Evolutionary conservation across 2,888 invertebrate species (phyloP), one percentile per base, ranked within the genome.

Genomic region (Euplagia quadripunctaria): DNA sequence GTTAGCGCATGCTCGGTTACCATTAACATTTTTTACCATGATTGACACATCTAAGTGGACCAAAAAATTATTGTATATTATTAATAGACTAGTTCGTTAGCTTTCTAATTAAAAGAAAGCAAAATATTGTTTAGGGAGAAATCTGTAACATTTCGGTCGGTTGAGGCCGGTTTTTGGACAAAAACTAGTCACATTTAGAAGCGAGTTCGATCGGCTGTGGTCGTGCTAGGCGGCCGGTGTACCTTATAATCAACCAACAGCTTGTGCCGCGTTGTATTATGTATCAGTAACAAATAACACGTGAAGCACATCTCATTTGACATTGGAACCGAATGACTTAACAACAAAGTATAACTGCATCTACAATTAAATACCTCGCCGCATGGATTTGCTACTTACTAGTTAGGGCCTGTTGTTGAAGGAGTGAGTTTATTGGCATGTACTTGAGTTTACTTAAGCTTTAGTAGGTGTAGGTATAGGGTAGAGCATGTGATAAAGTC

Each of bases 81-180:
- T 41, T 17, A 65, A 66, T 20, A 17, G 11, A 66, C 70, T 71
- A 49, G 66, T 75, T 72, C 16, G 17, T 67, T 65, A 72, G 61
- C 69, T 76, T 75, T 77, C 73, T 75, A 76, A 16, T 31, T 16
- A 70, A 66, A 64, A 63, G 68, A 74, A 80, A 81, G 72, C 70
- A 14, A 31, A 77, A 68, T 68, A 74, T 76, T 64, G 70, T 65
- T 63, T 74, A 65, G 72, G 72, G 71, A 84, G 83, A 82, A 83
- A 83, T 85, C 74, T 78, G 75, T 81, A 82, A 78, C 83, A 87
- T 87, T 88, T 85, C 85, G 88, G 88, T 88, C 87, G 82, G 83
- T 79, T 69, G 72, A 71, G 63, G 79, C 79, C 87, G 88, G 87
- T 88, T 89, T 87, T 81, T 80, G 79, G 80, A 88, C 80, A 88